These are phyloP conservation scores for Microplitis deprimator DNA, from an alignment of 2,888 invertebrate species.

Conservation along the genomic window DNA sequence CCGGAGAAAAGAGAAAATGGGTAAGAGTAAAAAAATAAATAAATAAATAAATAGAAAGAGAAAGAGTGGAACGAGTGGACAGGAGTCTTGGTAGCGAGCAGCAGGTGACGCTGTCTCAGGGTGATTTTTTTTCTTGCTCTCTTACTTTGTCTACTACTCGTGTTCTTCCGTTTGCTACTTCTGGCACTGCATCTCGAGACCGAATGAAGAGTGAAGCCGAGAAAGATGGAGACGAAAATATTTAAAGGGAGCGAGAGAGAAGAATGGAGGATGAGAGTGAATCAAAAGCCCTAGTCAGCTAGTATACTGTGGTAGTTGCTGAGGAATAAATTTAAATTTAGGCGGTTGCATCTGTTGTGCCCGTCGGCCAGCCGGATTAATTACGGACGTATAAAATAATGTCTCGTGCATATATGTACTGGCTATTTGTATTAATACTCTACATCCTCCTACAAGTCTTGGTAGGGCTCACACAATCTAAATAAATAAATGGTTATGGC, in stretches of 20 bases:
- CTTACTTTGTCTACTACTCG: slow-evolving; percentile 31
- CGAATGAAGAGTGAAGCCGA: neutral
- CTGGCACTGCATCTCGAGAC: neutral
- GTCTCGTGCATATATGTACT: slow-evolving; percentile 32
- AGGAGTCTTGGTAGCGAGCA: slow-evolving; percentile 52
- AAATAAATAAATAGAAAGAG: slow-evolving; percentile 27
- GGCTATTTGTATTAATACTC: slow-evolving; percentile 41
- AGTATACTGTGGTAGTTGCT: neutral
- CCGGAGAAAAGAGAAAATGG: slow-evolving; percentile 42
- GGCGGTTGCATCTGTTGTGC: slow-evolving; percentile 61
- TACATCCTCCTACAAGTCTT: slow-evolving; percentile 10
- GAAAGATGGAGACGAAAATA: slow-evolving; percentile 54
- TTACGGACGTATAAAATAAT: slow-evolving; percentile 55
- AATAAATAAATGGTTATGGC: too few species aligned
- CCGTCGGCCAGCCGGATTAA: slow-evolving; percentile 58
- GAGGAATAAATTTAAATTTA: slow-evolving; percentile 63
- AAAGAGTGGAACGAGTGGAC: slow-evolving; percentile 36
- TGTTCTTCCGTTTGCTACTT: slow-evolving; percentile 8
- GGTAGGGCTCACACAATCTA: neutral
- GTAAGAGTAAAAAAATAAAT: slow-evolving; percentile 34
- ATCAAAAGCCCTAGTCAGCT: too few species aligned
- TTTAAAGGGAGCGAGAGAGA: slow-evolving; percentile 52
- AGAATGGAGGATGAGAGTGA: too few species aligned
- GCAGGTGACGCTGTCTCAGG: slow-evolving; percentile 60
- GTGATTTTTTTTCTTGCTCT: slow-evolving; percentile 42